A percentile compares a stretch with the other conserved stretches of the same genome.
Conservation (phyloP, 2,888 invertebrate species). For the Spilarctia lutea region DNA sequence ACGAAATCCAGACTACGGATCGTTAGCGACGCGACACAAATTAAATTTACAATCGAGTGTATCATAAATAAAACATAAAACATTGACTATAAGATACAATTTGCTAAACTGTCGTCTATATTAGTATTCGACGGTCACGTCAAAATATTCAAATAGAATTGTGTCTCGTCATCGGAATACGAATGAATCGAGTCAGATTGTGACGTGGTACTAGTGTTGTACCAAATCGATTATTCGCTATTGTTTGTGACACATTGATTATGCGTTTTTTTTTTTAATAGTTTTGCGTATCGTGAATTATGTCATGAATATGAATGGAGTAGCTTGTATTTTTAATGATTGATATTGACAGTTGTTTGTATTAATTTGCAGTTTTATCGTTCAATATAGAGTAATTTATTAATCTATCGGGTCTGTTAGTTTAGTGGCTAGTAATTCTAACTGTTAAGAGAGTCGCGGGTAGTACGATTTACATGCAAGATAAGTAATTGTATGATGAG, state of each 20-base stretch:
- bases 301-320: conserved; percentile 61
- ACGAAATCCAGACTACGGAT: conserved; percentile 47
- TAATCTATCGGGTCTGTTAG: conserved; percentile 24
- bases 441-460: neutral
- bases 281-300: conserved; percentile 56
- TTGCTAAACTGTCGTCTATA: conserved; percentile 75
- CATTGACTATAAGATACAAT: conserved; percentile 72
- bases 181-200: conserved; percentile 66
- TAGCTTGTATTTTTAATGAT: conserved; percentile 51
- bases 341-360: conserved; percentile 41
- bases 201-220: conserved; percentile 59
- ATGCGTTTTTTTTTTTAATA: conserved; percentile 55
- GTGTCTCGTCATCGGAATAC: conserved; percentile 76
- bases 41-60: conserved; percentile 69
- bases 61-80: conserved; percentile 81
- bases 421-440: neutral
- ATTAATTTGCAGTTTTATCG: conserved; percentile 53
- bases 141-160: conserved; percentile 83
- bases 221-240: conserved; percentile 65
- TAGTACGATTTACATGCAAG: neutral
- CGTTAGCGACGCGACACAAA: conserved; percentile 62
- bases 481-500: too few relatives aligned
- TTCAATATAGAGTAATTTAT: conserved; percentile 37
- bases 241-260: conserved; percentile 62
- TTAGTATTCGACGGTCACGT: conserved; percentile 76